Conservation (phyloP, 92 coral and sea anemone species). For the Porites lobata region DNA sequence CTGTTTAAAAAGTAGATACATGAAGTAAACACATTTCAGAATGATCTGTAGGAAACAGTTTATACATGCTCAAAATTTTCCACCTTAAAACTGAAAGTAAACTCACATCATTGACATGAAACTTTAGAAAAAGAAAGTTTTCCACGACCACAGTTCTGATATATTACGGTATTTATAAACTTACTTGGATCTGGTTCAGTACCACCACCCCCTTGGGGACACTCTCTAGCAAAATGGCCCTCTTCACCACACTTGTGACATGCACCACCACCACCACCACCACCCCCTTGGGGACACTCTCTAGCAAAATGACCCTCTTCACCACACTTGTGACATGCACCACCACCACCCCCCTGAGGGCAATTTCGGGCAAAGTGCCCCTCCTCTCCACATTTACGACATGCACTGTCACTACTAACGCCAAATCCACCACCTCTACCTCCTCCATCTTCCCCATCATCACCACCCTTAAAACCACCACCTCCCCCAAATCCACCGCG, state of each 20-base stretch:
- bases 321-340: slow-evolving; percentile 70
- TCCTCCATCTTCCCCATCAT: slow-evolving; percentile 61
- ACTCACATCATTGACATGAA: too few relatives aligned
- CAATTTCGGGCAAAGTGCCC: slow-evolving; percentile 85
- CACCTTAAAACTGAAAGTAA: too few relatives aligned
- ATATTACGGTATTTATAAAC: neutral
- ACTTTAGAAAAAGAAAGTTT: too few relatives aligned
- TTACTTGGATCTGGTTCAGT: slow-evolving; percentile 69
- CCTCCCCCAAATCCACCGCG: slow-evolving; percentile 56
- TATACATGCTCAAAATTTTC: too few relatives aligned
- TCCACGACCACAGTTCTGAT: too few relatives aligned
- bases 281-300: slow-evolving; percentile 60
- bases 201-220: slow-evolving; percentile 57
- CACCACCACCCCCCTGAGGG: slow-evolving; percentile 56
- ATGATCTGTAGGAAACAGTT: too few relatives aligned
- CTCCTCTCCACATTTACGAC: slow-evolving; percentile 72
- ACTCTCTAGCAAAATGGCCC: slow-evolving; percentile 72
- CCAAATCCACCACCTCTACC: slow-evolving; percentile 56
- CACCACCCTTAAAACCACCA: slow-evolving; percentile 62
- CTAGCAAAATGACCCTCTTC: slow-evolving; percentile 77
- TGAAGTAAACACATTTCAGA: too few relatives aligned
- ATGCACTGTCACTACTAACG: slow-evolving; percentile 70
- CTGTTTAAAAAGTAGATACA: too few relatives aligned
- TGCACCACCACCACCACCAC: slow-evolving; percentile 49
- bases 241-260: slow-evolving; percentile 79